Base-by-base conservation (phyloP, 2,797 vertebrate species). In the Momotus momota region DNA sequence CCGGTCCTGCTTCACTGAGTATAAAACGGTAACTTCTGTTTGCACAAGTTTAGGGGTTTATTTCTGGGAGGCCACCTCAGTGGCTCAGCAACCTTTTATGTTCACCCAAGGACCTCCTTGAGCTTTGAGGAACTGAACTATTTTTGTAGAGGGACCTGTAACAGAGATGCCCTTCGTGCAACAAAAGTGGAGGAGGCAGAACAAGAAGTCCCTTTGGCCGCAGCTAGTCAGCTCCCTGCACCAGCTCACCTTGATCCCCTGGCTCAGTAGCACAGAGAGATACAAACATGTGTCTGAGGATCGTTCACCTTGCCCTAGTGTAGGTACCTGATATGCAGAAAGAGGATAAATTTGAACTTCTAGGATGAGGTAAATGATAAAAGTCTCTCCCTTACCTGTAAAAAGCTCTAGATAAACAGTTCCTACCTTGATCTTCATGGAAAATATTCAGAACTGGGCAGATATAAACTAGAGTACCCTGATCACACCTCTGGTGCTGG, bases 91-190 rank as follows among this genome's bases (percentile, higher is more conserved):
- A 35, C 78, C 54, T 72, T 86, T 69, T 35, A 21, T 16, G 15
- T 60, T 92, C 64, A 71, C 35, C 51, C 60, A 52, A 60, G 74
- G 40, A 62, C 29, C 19, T 69, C 40, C 27, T 66, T 43, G 41
- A 46, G n/a, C 67, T 94, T 80, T 92, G 51, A 93, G 67, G 71
- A 93, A 91, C 66, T 12, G 7, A 60, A 8, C 55, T 89, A 1
- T 82, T 87, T 87, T 85, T 73, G 27, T 41, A 55, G 48, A 43
- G 54, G 31, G 15, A 52, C 22, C 35, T 79, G 60, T 73, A 91
- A 89, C 77, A 92, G 85, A 92, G 73, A 18, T 78, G 65, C 23
- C 10, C 72, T 88, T 85, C 2, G 3, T 86, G 55, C 67, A 43
- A 16, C 14, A 40, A 15, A 90, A 83, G 52, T 21, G 64, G 45